Percentiles rank a stretch among this genome's conserved stretches.
phyloP scores from a whole-genome alignment of 2,113 vertebrate genomes.

The Pyxicephalus adspersus region DNA sequence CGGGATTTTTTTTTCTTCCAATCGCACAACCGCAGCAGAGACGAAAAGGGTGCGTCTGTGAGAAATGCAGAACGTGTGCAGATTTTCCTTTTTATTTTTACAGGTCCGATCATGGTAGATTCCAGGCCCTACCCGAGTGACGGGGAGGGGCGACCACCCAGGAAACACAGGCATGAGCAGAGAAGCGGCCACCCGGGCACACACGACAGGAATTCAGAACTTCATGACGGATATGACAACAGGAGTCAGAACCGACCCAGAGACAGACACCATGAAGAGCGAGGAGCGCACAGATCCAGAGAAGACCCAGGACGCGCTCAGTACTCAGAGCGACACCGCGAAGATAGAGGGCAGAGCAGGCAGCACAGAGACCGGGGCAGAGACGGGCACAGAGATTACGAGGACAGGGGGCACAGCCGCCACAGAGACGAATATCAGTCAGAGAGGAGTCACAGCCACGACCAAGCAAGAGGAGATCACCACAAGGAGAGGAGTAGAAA shows the following conservation, averaged over 20 bases:
- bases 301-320: not conserved
- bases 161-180: constrained; percentile 26
- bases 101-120: constrained; percentile 40
- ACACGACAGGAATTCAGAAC: not conserved
- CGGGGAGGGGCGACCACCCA: constrained; percentile 24
- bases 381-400: not conserved
- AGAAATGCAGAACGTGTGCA: not conserved
- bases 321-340: not conserved
- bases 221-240: not conserved
- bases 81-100: not conserved
- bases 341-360: not conserved
- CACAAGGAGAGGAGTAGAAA: not conserved
- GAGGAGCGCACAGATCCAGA: not conserved
- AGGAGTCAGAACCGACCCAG: not conserved
- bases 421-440: not conserved
- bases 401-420: not conserved
- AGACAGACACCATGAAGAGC: not conserved
- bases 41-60: too few relatives aligned
- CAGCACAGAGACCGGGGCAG: not conserved
- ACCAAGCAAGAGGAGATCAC: not conserved
- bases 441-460: not conserved
- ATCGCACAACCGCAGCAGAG: too few relatives aligned
- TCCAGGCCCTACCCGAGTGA: constrained; percentile 8
- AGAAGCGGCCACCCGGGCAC: not conserved
- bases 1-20: too few relatives aligned